phyloP scores from a whole-genome alignment of 1,140 invertebrate genomes.

The Acromyrmex charruanus region DNA sequence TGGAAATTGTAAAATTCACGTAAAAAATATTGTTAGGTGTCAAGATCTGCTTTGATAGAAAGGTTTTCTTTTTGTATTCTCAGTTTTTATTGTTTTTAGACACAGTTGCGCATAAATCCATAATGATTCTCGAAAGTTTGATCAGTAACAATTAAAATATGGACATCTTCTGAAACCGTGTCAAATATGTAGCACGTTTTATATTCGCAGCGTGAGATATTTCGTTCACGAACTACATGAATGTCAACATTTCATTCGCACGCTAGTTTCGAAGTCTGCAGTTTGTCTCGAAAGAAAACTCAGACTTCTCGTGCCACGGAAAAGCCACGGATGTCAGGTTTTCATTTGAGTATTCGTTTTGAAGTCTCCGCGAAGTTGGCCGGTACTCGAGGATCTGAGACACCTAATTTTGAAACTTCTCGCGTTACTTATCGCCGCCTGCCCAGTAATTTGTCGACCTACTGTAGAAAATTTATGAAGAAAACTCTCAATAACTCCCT shows the following conservation, averaged over 20 bases:
- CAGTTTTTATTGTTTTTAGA: neutral
- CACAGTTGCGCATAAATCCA: too few relatives aligned
- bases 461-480: constrained; percentile 54
- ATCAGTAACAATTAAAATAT: neutral
- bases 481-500: constrained; percentile 28
- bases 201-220: constrained; percentile 10
- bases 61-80: too few relatives aligned
- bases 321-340: constrained; percentile 49
- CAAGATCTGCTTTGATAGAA: too few relatives aligned
- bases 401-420: constrained; percentile 56
- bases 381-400: constrained; percentile 37
- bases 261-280: constrained; percentile 46
- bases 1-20: too few relatives aligned
- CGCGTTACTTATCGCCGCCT: constrained; percentile 45
- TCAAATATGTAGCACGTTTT: neutral
- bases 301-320: constrained; percentile 1
- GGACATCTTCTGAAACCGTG: neutral
- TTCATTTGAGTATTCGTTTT: constrained; percentile 60
- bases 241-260: constrained; percentile 40
- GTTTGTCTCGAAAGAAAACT: constrained; percentile 53
- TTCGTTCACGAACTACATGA: constrained; percentile 20
- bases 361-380: constrained; percentile 47
- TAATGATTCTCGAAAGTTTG: neutral
- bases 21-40: too few relatives aligned
- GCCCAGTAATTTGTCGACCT: constrained; percentile 56